A percentile compares a stretch with the other conserved stretches of the same genome.
Evolutionary conservation across 1,140 invertebrate species (phyloP).

Genomic region (Meloidogyne exigua): DNA sequence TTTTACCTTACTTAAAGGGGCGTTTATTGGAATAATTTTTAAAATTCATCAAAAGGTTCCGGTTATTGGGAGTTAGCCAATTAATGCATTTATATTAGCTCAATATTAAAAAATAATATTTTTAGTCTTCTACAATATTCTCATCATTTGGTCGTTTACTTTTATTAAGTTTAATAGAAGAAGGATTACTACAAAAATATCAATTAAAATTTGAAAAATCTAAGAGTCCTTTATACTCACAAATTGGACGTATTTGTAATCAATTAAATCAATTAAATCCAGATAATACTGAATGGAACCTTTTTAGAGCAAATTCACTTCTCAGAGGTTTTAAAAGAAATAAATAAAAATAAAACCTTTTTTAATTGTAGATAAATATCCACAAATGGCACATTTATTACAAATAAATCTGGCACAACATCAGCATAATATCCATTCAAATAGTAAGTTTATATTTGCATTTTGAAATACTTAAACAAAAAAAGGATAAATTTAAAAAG

Average conservation of each 20-base stretch:
- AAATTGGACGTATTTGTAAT: slow-evolving; percentile 3
- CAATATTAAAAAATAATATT: not conserved
- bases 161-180: slow-evolving; percentile 18
- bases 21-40: no score
- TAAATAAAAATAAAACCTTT: no score
- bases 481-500: no score
- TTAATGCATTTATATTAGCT: no score
- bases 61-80: no score
- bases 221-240: not conserved
- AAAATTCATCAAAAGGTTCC: no score
- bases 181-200: slow-evolving; percentile 17
- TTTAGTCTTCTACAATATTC: not conserved
- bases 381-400: slow-evolving; percentile 27
- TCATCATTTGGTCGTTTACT: slow-evolving; percentile 23
- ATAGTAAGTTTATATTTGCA: not conserved
- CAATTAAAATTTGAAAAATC: not conserved
- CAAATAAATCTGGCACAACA: slow-evolving; percentile 27
- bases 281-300: slow-evolving; percentile 4
- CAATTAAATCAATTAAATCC: slow-evolving; percentile 6
- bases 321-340: slow-evolving; percentile 13
- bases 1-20: no score
- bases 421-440: slow-evolving; percentile 7
- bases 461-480: no score
- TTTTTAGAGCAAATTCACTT: slow-evolving; percentile 13
- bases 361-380: slow-evolving; percentile 34